Base-by-base conservation (phyloP, 2,888 invertebrate genomes). In the Nebria brevicollis region DNA sequence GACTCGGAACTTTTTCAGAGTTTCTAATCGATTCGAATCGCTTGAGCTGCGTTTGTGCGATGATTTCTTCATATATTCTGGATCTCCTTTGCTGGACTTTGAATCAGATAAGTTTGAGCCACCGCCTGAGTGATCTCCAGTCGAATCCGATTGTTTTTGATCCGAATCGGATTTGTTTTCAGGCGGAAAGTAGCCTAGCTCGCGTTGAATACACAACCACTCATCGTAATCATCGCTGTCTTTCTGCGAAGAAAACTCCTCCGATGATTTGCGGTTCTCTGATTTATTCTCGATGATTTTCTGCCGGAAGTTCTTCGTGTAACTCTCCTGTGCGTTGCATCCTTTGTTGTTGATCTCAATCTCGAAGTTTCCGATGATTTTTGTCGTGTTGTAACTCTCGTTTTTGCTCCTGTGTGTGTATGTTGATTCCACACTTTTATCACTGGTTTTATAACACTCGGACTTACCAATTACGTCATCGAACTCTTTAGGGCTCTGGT, bases 201-300 rank as follows among this genome's bases (percentile, higher is more conserved):
- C 94, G 77, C 93, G 92, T 85, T 93, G 93, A 81, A 93, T 92
- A 83, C 93, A 93, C 66, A 93, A 90, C 93, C 93, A 94, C 86
- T 93, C 93, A 86, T 94, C 94, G 84, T 92, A 92, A 82, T 91
- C 91, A 77, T 89, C 88, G n/a, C 54, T 75, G 13, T 81, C 77
- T 42, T 70, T 76, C 15, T 77, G 77, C 54, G 20, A 13, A 64
- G 72, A 77, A 65, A 34, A 13, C 13, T 75, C 75, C 20, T 75
- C 75, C 25, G 72, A 72, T 34, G 25, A 26, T 41, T 73, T 73
- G 3, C 73, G 73, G 43, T 75, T 77, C 41, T 77, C 77, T 34
- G 64, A 42, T 72, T 77, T 75, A 25, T 75, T 77, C 11, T 78
- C 78, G 10, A 78, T 65, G 11, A 76, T 76, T 73, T 78, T 79